Evolutionary conservation across 2,113 vertebrate genomes (phyloP).

Genomic region (Sceloporus undulatus): DNA sequence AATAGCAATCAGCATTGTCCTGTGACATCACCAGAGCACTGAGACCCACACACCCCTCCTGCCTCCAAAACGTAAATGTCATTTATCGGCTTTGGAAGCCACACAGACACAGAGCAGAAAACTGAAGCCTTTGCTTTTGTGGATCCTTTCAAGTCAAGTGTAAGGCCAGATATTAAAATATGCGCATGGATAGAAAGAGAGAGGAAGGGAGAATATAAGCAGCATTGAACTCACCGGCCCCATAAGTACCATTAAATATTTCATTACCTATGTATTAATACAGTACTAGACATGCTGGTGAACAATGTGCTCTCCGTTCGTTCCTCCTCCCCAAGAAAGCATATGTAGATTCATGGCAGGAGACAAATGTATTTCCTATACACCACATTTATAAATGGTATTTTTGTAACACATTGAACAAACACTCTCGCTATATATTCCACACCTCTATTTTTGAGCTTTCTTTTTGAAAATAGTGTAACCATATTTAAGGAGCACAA

Average conservation of each 20-base stretch:
- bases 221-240: background rate
- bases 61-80: constrained; percentile 37
- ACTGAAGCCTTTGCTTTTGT: constrained; percentile 31
- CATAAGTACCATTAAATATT: constrained; percentile 16
- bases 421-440: background rate
- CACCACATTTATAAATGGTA: constrained; percentile 6
- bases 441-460: background rate
- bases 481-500: background rate
- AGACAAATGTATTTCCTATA: background rate
- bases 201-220: background rate
- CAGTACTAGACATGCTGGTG: constrained; percentile 40
- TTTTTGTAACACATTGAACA: background rate
- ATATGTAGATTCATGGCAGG: constrained; percentile 20
- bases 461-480: background rate
- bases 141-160: background rate
- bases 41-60: constrained; percentile 49
- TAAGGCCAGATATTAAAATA: constrained; percentile 9
- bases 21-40: constrained; percentile 64
- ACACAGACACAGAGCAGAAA: background rate
- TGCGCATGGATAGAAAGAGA: constrained; percentile 21
- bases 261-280: background rate
- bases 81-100: constrained; percentile 38
- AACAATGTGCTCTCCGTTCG: background rate
- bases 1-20: constrained; percentile 44
- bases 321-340: background rate